Percentiles rank a stretch among this genome's conserved stretches.
These are phyloP conservation scores for Cantharis lateralis DNA, from an alignment of 2,888 invertebrate species.

Conservation along the genomic window DNA sequence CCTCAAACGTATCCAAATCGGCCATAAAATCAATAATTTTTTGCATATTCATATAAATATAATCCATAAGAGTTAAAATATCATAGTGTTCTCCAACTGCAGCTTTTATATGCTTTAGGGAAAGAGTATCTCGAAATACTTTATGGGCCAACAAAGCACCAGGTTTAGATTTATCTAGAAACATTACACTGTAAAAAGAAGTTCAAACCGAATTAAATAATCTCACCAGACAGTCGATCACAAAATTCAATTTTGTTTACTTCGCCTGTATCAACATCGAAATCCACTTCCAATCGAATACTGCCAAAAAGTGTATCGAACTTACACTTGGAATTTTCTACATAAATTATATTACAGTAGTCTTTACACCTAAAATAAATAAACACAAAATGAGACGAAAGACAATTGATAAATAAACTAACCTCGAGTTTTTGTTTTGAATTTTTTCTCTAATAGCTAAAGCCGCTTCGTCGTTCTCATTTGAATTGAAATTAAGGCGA, in stretches of 20 bases:
- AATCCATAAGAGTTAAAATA: conserved; percentile 33
- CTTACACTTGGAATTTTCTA: conserved; percentile 4
- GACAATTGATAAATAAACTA: neutral
- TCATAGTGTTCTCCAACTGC: conserved; percentile 30
- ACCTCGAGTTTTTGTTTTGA: neutral
- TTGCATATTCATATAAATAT: conserved; percentile 28
- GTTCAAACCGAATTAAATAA: neutral
- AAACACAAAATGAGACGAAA: neutral
- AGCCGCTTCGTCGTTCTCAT: neutral
- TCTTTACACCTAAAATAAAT: conserved; percentile 12
- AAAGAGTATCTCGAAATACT: conserved; percentile 19
- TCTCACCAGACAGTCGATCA: neutral
- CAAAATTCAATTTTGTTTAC: conserved; percentile 12
- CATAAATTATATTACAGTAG: conserved; percentile 15
- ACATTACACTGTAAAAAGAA: neutral
- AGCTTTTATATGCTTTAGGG: conserved; percentile 12
- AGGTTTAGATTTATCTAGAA: neutral
- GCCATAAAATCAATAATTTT: conserved; percentile 21
- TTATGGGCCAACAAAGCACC: neutral
- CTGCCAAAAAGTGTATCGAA: conserved; percentile 19
- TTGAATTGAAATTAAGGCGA: neutral
- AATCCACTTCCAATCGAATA: conserved; percentile 11
- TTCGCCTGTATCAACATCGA: conserved; percentile 20
- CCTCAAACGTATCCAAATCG: conserved; percentile 11
- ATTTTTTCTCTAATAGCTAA: neutral